Base-by-base conservation (phyloP, 2,113 vertebrate species). In the Eudyptes chrysolophus region DNA sequence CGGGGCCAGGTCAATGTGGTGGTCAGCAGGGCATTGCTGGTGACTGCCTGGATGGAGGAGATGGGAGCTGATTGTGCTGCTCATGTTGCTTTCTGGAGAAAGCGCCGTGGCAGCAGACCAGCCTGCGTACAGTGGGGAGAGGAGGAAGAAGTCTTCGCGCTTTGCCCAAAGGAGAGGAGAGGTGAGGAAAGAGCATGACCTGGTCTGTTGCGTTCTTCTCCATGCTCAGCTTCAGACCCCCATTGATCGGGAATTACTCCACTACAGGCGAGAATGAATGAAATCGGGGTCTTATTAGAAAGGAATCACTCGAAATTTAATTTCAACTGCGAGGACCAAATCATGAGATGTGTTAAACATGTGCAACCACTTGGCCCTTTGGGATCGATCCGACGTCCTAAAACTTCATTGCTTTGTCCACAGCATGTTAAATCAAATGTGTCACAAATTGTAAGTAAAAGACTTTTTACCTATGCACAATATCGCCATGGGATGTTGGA, bases 91-190 rank as follows among this genome's bases (percentile, higher is more conserved):
- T 60, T 88, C 54, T 72, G 12, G 34, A 29, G 17, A 57, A 64
- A 83, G 48, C 32, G 32, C 12, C 1, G 0, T 34, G 38, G 48
- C 20, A 85, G 24, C 3, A 70, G 4, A 27, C 7, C 49, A 86
- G n/a, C 21, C n/a, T 58, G 18, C 7, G 0, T 13, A 1, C 0
- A 8, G 8, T 58, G 20, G 26, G 38, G 16, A 11, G 9, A 72
- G 32, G 3, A 51, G 32, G 17, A 48, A 29, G 49, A 83, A 62
- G 19, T 7, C 17, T 27, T 25, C 0, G 1, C 0, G 0, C 7
- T 9, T 46, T 14, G 30, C 10, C n/a, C 62, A 46, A 32, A 44
- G 49, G 4, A 26, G 9, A 82, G 30, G 7, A 21, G 24, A 80
- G 7, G 19, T 49, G 32, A 81, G 32, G 60, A 82, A 75, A 19